Conservation (phyloP, 2,113 vertebrate species). For the Carassius auratus region DNA sequence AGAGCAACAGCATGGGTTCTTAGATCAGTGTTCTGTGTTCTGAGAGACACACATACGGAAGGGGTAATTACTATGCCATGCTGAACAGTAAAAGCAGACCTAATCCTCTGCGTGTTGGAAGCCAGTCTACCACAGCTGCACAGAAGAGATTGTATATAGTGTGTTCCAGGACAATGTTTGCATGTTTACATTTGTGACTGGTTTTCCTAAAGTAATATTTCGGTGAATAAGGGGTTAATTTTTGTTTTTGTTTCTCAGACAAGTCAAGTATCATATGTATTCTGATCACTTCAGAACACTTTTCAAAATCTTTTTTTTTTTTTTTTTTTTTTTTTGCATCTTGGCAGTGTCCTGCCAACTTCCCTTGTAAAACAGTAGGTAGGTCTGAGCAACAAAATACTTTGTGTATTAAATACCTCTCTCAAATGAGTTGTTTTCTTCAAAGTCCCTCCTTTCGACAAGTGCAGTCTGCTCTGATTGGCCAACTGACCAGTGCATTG, state of each 20-base stretch:
- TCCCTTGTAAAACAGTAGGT: too few relatives aligned
- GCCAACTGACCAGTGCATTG: too few relatives aligned
- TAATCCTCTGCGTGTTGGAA: constrained; percentile 46
- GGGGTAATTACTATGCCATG: constrained; percentile 42
- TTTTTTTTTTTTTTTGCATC: too few relatives aligned
- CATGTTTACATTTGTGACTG: background rate
- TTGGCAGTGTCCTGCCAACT: too few relatives aligned
- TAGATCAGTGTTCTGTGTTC: constrained; percentile 50
- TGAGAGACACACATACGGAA: constrained; percentile 38
- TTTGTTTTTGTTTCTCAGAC: background rate
- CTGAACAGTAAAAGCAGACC: constrained; percentile 48
- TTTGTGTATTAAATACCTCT: too few relatives aligned
- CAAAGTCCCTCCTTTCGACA: too few relatives aligned
- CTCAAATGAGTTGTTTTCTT: too few relatives aligned
- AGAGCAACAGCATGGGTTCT: constrained; percentile 50
- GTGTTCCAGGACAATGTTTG: constrained; percentile 18
- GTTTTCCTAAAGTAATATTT: background rate
- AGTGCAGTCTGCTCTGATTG: too few relatives aligned
- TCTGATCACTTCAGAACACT: background rate
- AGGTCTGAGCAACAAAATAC: too few relatives aligned
- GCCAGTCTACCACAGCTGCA: constrained; percentile 33
- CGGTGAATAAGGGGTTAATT: background rate
- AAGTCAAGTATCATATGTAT: background rate
- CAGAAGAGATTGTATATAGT: constrained; percentile 44
- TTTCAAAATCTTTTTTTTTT: too few relatives aligned